Evolutionary conservation across 2,113 vertebrate genomes (phyloP).

Genomic region (Helogale parvula): DNA sequence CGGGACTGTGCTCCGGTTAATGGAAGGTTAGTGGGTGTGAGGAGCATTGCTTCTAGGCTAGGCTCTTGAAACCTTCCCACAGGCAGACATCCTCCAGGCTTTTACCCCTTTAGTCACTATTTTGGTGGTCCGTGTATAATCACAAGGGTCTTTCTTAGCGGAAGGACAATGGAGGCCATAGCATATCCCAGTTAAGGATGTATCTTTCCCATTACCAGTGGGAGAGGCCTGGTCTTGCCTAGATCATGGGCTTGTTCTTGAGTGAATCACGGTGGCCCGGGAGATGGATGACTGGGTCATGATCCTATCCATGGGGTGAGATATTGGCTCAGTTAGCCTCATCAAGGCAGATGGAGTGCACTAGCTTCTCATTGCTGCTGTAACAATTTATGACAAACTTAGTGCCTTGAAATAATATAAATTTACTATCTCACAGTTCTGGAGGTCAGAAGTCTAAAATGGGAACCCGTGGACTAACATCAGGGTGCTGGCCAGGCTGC

Average conservation of each 20-base stretch:
- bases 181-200: neutral
- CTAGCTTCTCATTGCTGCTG: neutral
- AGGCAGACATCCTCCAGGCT: neutral
- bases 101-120: neutral
- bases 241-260: neutral
- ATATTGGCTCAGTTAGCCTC: neutral
- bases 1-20: neutral
- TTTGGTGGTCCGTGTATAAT: neutral
- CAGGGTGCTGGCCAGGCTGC: neutral
- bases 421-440: neutral
- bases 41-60: neutral
- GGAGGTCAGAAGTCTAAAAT: neutral
- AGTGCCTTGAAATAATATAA: neutral
- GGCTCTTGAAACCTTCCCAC: neutral
- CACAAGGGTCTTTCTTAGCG: neutral
- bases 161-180: too few species aligned
- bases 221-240: neutral
- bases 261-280: neutral
- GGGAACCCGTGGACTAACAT: neutral
- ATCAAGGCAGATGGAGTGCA: neutral
- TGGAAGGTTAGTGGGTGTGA: neutral
- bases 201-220: neutral
- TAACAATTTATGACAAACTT: neutral
- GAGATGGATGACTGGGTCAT: neutral
- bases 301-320: neutral